Base-by-base conservation (phyloP, 2,113 vertebrate species). In the Barnardius zonarius region DNA sequence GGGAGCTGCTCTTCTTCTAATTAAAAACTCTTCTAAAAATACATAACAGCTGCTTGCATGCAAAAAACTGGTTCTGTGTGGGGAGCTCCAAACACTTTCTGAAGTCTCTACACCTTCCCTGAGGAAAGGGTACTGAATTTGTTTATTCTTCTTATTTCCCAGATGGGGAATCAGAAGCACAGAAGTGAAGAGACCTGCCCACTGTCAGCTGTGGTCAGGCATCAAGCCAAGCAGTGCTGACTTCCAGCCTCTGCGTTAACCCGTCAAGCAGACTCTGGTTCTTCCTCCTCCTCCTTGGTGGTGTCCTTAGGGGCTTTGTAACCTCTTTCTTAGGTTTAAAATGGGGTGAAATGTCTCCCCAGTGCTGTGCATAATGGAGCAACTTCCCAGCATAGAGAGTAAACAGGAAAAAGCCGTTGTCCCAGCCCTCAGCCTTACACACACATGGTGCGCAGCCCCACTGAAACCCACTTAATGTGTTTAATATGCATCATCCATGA, bases 401-500 rank as follows among this genome's bases (percentile, higher is more conserved):
- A 89, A 95, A 80, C 48, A 81, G 1, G 63, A 68, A 95, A 93
- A 92, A 33, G 68, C 55, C 0, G 2, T 49, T 76, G 89, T 93
- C 92, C 90, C 96, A 96, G 73, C 61, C 30, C 24, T 75, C 91
- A 85, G 79, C 77, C 48, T 86, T 81, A 12, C 6, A 30, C 93
- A 96, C 57, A 96, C 86, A 91, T 95, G 86, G 92, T 66, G 76
- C 4, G 16, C 83, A 93, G 96, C 88, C 69, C 81, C 10, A 10
- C 80, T 37, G 96, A 97, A 97, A 96, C 61, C 72, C 79, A 48
- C 74, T 94, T 95, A 94, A 96, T 77, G 57, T 75, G 62, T 92
- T 95, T 96, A 94, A 93, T 67, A 73, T 86, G 75, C 87, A 92
- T 95, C 83, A 76, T 86, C 86, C 81, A 83, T 92, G 92, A 96